Evolutionary conservation across 2,888 invertebrate species (phyloP), one percentile per base, ranked within the genome.

Genomic region (Acleris holmiana): DNA sequence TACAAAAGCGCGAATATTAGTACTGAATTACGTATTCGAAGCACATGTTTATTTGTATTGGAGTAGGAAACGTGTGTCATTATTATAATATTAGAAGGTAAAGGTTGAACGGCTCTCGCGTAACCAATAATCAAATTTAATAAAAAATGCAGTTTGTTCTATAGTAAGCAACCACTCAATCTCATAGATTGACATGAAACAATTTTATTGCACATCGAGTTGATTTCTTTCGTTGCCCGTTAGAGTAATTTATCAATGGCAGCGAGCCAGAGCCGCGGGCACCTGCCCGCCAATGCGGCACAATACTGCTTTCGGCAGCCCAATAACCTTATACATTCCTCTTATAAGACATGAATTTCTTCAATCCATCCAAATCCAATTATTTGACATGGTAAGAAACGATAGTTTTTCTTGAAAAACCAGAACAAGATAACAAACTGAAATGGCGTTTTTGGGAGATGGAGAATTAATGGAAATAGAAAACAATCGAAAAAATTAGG

Each of bases 201-300:
- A n/a, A 5, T 15, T n/a, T 13, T 57, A 8, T 35, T 8, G n/a
- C 41, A 41, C 21, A 50, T 18, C 23, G n/a, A 44, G 41, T 50
- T 49, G 6, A 21, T 61, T 67, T 58, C 60, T 61, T 63, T 63
- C 59, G 68, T 62, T 65, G 66, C 69, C 71, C 67, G 70, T 69
- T 69, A 72, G 71, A 70, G 72, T 74, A 73, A 75, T 72, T 70
- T 47, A 58, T 46, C 57, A 70, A 64, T 73, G 79, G 77, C 78
- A 73, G 54, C 25, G 57, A 51, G 75, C 77, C 77, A 77, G 72
- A 60, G 54, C 53, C n/a, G 64, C 51, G 46, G 51, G 61, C 48
- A 65, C 65, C 69, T 66, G 66, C 67, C 25, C 62, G 54, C 49
- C 53, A 25, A 58, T 62, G 59, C 67, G 47, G 67, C 49, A 50